Evolutionary conservation across 2,797 vertebrate genomes (phyloP), one percentile per base, ranked within the genome.

Genomic region (Clamator glandarius): DNA sequence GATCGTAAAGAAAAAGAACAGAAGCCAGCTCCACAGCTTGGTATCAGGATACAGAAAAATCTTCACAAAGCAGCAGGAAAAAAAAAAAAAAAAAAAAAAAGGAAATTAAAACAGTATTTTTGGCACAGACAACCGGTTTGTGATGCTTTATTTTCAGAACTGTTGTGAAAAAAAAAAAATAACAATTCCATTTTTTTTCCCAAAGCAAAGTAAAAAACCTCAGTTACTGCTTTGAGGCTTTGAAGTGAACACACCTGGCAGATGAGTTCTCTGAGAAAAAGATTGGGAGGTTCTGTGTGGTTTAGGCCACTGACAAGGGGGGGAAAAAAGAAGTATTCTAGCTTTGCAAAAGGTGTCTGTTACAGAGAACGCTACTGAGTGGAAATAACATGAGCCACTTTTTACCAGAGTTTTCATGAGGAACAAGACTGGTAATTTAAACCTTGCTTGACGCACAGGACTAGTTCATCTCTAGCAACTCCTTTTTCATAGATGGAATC

Each of bases 141-240:
- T 54, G 16, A 89, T 54, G 15, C 25, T 94, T 92, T 93, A 89
- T 87, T 93, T 87, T 85, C 58, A 59, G 48, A 87, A 70, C 26
- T 58, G 64, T 41, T 21, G 12, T 64, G 70, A 78, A 91, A 89
- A 75, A 51, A 78, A 91, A 89, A 75, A 51, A 5, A 68, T 77
- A 66, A 62, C 12, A 29, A 8, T 13, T 15, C 8, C 23, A 11
- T 29, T 44, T 5, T 17, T 17, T 19, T 3, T 12, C 7, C 44
- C 46, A 63, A 82, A 87, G 44, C 68, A 44, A 81, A 92, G 41
- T 54, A 10, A 77, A 89, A 75, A 82, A 39, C 10, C 11, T 61
- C 46, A 23, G 69, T 62, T 66, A 58, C n/a, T 51, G 64, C 64
- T 89, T 68, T 48, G 72, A 88, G 73, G 58, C 64, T 81, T 8